Conservation (phyloP, 2,797 vertebrate genomes). For the Premnoplex brunnescens region DNA sequence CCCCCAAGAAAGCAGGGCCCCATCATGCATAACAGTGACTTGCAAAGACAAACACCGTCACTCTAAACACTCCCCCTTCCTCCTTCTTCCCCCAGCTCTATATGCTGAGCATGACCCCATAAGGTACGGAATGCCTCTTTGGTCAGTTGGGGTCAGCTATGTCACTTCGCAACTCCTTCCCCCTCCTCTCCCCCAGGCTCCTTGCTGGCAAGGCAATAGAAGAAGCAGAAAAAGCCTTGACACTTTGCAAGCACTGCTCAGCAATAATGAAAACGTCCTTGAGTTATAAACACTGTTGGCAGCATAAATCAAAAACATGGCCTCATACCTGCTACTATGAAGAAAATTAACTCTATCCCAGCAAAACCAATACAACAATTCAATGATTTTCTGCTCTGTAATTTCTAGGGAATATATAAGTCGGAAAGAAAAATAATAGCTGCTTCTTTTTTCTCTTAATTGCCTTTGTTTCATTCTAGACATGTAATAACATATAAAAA, state of each 20-base stretch:
- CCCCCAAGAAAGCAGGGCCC: background rate
- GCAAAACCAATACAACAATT: background rate
- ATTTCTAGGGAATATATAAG: background rate
- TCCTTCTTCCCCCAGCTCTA: background rate
- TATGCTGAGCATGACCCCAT: background rate
- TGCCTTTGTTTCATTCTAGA: background rate
- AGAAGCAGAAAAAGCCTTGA: background rate
- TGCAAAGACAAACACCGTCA: background rate
- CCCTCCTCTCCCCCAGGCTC: rapidly evolving
- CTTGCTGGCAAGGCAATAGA: background rate
- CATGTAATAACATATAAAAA: background rate
- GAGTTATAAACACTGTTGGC: background rate
- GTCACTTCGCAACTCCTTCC: background rate
- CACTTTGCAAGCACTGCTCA: background rate
- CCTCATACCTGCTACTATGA: background rate
- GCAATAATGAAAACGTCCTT: background rate
- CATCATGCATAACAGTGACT: background rate
- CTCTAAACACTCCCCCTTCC: background rate
- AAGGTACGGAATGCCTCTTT: background rate
- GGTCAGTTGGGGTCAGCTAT: background rate
- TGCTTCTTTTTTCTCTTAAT: background rate
- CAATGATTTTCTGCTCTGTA: background rate
- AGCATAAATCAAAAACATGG: background rate
- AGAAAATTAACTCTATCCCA: background rate
- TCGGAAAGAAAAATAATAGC: background rate